Conservation (phyloP, 2,113 vertebrate species). For the Paracanthobrama guichenoti region DNA sequence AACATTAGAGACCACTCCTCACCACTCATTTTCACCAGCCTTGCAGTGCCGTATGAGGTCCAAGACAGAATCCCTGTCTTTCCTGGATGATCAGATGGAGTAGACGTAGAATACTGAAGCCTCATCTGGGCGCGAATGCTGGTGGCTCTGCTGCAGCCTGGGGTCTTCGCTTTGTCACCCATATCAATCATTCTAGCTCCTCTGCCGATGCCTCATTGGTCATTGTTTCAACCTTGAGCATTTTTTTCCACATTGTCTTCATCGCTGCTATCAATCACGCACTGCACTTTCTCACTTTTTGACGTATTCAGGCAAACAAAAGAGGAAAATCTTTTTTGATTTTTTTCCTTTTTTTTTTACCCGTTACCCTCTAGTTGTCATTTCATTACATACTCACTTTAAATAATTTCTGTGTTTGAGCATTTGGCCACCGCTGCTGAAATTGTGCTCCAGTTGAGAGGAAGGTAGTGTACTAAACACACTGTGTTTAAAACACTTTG, state of each 20-base stretch:
- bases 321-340: background rate
- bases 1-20: background rate
- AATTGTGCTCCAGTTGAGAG: slow-evolving; percentile 11
- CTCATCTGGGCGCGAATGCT: slow-evolving; percentile 45
- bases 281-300: slow-evolving; percentile 9
- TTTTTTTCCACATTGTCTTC: slow-evolving; percentile 43
- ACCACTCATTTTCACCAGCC: background rate
- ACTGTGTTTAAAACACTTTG: slow-evolving; percentile 31
- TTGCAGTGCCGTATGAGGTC: background rate
- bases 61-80: slow-evolving; percentile 29
- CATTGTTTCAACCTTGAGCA: slow-evolving; percentile 67
- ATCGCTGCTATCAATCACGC: slow-evolving; percentile 63
- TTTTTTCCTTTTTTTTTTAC: background rate
- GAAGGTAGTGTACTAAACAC: background rate
- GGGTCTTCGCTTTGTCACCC: slow-evolving; percentile 60
- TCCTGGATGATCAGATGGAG: slow-evolving; percentile 26
- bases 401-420: slow-evolving; percentile 1
- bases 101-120: slow-evolving; percentile 29
- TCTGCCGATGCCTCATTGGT: slow-evolving; percentile 60
- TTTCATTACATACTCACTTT: background rate
- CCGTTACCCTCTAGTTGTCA: slow-evolving; percentile 6
- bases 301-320: background rate
- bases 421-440: slow-evolving; percentile 13
- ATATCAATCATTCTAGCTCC: slow-evolving; percentile 65
- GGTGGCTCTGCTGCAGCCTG: slow-evolving; percentile 42